Conservation (phyloP, 2,888 invertebrate genomes). For the Andrena minutula region DNA sequence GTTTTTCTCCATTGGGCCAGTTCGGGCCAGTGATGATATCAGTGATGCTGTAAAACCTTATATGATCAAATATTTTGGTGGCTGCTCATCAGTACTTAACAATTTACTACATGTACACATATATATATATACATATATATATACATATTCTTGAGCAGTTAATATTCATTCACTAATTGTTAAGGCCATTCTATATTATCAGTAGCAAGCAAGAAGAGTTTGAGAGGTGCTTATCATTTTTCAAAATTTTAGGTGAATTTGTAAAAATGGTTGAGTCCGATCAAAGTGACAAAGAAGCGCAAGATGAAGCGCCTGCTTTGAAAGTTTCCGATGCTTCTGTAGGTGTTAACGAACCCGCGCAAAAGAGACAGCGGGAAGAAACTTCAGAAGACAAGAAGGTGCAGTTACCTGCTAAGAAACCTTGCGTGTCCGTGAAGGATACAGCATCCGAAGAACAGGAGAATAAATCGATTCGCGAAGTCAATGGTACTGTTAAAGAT, state of each 20-base stretch:
- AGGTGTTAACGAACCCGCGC: slow-evolving; percentile 12
- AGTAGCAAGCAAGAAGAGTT: background rate
- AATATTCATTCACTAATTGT: background rate
- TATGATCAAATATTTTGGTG: background rate
- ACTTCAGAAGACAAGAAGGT: slow-evolving; percentile 67
- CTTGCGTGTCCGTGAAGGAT: slow-evolving; percentile 37
- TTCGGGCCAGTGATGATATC: background rate
- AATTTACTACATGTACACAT: background rate
- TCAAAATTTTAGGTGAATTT: slow-evolving; percentile 30
- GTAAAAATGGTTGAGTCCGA: slow-evolving; percentile 77
- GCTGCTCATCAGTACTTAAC: background rate
- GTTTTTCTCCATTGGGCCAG: background rate
- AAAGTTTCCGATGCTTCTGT: slow-evolving; percentile 36
- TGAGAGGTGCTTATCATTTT: background rate
- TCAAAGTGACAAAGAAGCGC: slow-evolving; percentile 70
- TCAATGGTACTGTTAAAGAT: slow-evolving; percentile 50
- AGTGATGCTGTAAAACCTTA: background rate
- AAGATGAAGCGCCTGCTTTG: slow-evolving; percentile 54
- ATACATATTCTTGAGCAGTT: background rate
- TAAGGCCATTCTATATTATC: background rate
- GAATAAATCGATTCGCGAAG: slow-evolving; percentile 24
- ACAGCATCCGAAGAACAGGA: slow-evolving; percentile 34
- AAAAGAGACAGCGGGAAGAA: slow-evolving; percentile 72
- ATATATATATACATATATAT: background rate
- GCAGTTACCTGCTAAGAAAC: slow-evolving; percentile 65